Evolutionary conservation across 2,113 vertebrate species (phyloP), one percentile per base, ranked within the genome.

Genomic region (Apodemus speciosus): DNA sequence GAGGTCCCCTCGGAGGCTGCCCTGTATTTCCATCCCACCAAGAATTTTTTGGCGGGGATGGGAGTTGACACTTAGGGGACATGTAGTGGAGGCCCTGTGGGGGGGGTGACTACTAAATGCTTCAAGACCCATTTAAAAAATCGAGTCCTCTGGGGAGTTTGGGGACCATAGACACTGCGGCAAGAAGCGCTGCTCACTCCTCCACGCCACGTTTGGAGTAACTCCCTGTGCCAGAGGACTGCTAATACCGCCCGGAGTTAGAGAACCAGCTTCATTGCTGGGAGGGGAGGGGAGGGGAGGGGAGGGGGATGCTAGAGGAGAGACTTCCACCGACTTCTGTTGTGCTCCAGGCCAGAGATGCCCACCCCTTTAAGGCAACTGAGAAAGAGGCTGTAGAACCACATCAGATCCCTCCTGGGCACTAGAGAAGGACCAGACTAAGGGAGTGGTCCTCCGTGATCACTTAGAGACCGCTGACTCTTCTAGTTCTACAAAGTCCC

Each of bases 141-240:
- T 4, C 1, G 10, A 80, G 3, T 62, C 35, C n/a, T 46, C 23
- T 49, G 23, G 16, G 43, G 75, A 80, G 68, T 30, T 38, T 4
- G 2, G n/a, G 5, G 56, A 3, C 25, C 25, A 0, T 0, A 77
- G 21, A 30, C 71, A 4, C 3, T 0, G 0, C 8, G 0, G 10
- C 20, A 1, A 35, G 49, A 49, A 16, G 7, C 15, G 6, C 7
- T 9, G 13, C 30, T 3, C 27, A 9, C 30, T 43, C 13, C 30
- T 43, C 13, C 1, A 0, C 0, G 27, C 62, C 14, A 3, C 20
- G 11, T 23, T 66, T 20, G 58, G 15, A 14, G 32, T 14, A 7
- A 6, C 14, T 7, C 46, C 51, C 30, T 30, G 0, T 2, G 1
- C 20, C 6, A 3, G 40, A 72, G 14, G 46, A 7, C 5, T 49